Percentiles rank a stretch among this genome's conserved stretches.
Conservation (phyloP, 2,797 vertebrate species). For the Rhinoraja longicauda region DNA sequence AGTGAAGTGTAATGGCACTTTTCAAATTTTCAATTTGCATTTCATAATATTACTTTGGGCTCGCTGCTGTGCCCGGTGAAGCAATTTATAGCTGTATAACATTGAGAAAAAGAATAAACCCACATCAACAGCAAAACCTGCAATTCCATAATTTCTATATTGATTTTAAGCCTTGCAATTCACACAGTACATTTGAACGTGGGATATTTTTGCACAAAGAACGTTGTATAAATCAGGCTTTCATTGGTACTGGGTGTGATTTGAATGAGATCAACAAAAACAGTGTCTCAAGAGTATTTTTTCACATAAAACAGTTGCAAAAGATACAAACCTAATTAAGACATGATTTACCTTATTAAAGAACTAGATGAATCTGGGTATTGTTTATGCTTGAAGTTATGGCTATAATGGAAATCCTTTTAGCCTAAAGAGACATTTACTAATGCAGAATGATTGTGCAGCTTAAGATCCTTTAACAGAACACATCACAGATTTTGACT, state of each 20-base stretch:
- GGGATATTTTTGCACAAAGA: background rate
- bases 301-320: background rate
- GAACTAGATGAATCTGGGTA: background rate
- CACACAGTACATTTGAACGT: slow-evolving; percentile 8
- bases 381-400: background rate
- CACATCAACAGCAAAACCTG: background rate
- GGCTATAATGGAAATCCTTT: background rate
- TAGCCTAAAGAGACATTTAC: background rate
- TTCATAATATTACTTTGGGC: background rate
- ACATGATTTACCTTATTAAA: background rate
- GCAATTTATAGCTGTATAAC: background rate
- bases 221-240: background rate
- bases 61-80: background rate
- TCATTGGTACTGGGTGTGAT: background rate
- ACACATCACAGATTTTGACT: background rate
- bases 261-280: background rate
- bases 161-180: background rate
- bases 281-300: background rate
- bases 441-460: background rate
- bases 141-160: background rate
- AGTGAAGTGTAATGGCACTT: background rate
- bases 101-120: background rate
- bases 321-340: background rate
- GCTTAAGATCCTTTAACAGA: background rate
- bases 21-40: background rate